A percentile compares a stretch with the other conserved stretches of the same genome.
phyloP scores from a whole-genome alignment of 1,140 invertebrate genomes.

The Ceratoteleas bidentatus region DNA sequence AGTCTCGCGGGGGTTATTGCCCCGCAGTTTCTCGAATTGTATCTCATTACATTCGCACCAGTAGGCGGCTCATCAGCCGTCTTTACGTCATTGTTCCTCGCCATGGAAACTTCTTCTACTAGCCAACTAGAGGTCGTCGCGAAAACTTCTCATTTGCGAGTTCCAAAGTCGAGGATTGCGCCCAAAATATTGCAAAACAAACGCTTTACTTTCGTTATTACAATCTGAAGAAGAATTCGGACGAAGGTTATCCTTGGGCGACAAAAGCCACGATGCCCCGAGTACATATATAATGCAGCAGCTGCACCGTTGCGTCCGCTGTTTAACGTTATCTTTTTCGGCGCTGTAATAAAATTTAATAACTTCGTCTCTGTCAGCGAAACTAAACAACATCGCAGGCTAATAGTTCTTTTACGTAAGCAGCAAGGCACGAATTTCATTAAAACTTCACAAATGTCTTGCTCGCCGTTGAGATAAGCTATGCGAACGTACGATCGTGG shows the following conservation, averaged over 20 bases:
- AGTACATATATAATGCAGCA: conserved; percentile 20
- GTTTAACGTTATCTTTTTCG: conserved; percentile 22
- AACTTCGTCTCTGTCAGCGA: conserved; percentile 10
- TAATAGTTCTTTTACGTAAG: conserved; percentile 26
- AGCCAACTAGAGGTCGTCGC: too few relatives aligned
- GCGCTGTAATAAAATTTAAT: conserved; percentile 34
- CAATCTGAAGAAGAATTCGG: background rate
- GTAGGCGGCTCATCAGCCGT: background rate
- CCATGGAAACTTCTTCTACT: too few relatives aligned
- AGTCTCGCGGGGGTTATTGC: conserved; percentile 6
- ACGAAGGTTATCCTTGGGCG: conserved; percentile 6
- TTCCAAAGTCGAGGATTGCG: too few relatives aligned
- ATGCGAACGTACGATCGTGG: background rate
- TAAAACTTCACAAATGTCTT: conserved; percentile 25
- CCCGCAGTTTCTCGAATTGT: conserved; percentile 7
- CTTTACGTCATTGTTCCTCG: background rate
- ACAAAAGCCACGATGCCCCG: conserved; percentile 6
- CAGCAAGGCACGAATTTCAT: conserved; percentile 26
- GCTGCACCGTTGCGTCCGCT: conserved; percentile 8
- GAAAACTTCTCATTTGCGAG: too few relatives aligned
- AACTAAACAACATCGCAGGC: conserved; percentile 15
- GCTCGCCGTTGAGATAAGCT: conserved; percentile 8
- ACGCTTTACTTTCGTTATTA: too few relatives aligned
- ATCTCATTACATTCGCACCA: conserved; percentile 10
- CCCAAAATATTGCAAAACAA: too few relatives aligned